phyloP scores from a whole-genome alignment of 2,888 invertebrate species.

The Temnothorax unifasciatus region DNA sequence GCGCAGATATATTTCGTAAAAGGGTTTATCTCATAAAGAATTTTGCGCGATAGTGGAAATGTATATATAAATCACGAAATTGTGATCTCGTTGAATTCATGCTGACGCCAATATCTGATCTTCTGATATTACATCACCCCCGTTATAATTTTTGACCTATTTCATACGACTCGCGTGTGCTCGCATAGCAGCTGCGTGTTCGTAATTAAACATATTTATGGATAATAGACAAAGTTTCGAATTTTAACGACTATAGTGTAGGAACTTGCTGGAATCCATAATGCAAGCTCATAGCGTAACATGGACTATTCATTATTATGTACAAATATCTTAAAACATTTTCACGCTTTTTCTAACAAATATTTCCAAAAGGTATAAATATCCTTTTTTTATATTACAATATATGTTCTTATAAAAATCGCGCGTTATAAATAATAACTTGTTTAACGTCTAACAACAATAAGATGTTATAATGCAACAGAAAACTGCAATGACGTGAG shows the following conservation, averaged over 20 bases:
- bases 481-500: neutral
- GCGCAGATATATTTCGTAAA: neutral
- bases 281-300: neutral
- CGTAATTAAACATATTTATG: constrained; percentile 47
- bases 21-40: neutral
- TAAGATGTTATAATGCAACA: neutral
- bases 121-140: neutral
- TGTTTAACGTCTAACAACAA: neutral
- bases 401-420: neutral
- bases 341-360: neutral
- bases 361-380: neutral
- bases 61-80: constrained; percentile 24
- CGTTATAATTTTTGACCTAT: constrained; percentile 33
- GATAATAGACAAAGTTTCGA: constrained; percentile 44
- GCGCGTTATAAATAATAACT: neutral
- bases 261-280: neutral
- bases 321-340: neutral
- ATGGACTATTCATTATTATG: neutral
- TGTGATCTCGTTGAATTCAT: constrained; percentile 20
- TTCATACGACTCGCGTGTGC: constrained; percentile 28
- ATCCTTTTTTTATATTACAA: neutral
- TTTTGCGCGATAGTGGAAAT: constrained; percentile 14
- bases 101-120: neutral
- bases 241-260: constrained; percentile 36
- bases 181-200: constrained; percentile 29